Base-by-base conservation (phyloP, 2,797 vertebrate genomes). In the Steatocranus sp. region DNA sequence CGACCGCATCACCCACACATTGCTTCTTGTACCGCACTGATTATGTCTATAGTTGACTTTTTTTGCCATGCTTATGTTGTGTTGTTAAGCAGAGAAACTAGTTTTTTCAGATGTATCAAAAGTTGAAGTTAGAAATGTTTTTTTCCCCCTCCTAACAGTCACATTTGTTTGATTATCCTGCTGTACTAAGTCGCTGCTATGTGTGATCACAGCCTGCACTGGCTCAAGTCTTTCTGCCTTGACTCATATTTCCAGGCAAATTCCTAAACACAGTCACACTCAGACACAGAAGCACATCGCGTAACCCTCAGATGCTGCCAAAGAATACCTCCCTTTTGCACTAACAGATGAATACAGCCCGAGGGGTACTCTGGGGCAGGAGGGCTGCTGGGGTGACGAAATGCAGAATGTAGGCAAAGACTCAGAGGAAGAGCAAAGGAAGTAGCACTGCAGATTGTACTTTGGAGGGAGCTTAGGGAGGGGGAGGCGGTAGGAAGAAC, bases 311-410 rank as follows among this genome's bases (percentile, higher is more conserved):
- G 82, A 85, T 81, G 83, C 89, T 91, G 85, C 83, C 89, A 87
- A 87, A 87, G 86, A 90, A 89, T 89, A 86, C 87, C 84, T 88
- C 79, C 83, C 66, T 83, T 82, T 89, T 86, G 82, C 88, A 80
- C 85, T 87, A 87, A 85, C 88, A 84, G 86, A 92, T 90, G 90
- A 93, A 93, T 87, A 85, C 80, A 86, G 93, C 89, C 93, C 79
- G 89, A 90, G 83, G 93, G 90, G 89, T 82, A 75, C 85, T 91
- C 79, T 80, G 83, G 86, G 85, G 88, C 83, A 81, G 49, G 68
- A 83, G 83, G 88, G 83, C 79, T 86, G 70, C 75, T 78, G 86
- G 85, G 86, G 84, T 90, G 83, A 88, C 51, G 84, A 88, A 91
- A 91, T 82, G 82, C 77, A 85, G 89, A 86, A 87, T 90, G 88